Evolutionary conservation across 1,140 invertebrate genomes (phyloP).

Genomic region (Drosophila lacertosa): DNA sequence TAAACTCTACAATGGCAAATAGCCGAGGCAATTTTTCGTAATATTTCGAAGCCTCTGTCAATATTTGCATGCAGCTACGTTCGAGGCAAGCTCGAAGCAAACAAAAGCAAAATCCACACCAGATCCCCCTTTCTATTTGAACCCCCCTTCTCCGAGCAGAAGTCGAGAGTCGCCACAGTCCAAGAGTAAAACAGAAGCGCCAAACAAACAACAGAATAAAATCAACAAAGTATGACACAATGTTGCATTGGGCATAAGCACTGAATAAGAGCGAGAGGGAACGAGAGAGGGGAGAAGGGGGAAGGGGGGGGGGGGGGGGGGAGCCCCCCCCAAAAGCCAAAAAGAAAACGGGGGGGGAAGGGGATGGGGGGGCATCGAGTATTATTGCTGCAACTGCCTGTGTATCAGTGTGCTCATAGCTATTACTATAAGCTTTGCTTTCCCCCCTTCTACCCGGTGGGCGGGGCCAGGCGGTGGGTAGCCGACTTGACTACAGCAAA

Average conservation of each 20-base stretch:
- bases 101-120: constrained; percentile 21
- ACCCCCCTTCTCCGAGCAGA: background rate
- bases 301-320: background rate
- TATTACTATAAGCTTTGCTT: too few relatives aligned
- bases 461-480: background rate
- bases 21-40: constrained; percentile 66
- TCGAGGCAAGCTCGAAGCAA: constrained; percentile 47
- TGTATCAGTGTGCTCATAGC: too few relatives aligned
- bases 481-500: constrained; percentile 13
- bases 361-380: too few relatives aligned
- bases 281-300: background rate
- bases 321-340: constrained; percentile 16
- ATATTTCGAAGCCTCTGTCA: constrained; percentile 81
- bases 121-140: too few relatives aligned
- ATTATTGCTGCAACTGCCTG: too few relatives aligned
- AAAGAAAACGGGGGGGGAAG: constrained; percentile 22
- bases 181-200: constrained; percentile 60
- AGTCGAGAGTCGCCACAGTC: constrained; percentile 15
- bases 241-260: constrained; percentile 52
- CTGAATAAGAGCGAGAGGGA: background rate
- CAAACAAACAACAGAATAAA: constrained; percentile 69
- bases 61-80: constrained; percentile 66
- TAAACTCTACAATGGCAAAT: constrained; percentile 39
- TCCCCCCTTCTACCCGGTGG: too few relatives aligned
- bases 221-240: constrained; percentile 79